phyloP scores from a whole-genome alignment of 2,888 invertebrate species.

The Catocala nupta region DNA sequence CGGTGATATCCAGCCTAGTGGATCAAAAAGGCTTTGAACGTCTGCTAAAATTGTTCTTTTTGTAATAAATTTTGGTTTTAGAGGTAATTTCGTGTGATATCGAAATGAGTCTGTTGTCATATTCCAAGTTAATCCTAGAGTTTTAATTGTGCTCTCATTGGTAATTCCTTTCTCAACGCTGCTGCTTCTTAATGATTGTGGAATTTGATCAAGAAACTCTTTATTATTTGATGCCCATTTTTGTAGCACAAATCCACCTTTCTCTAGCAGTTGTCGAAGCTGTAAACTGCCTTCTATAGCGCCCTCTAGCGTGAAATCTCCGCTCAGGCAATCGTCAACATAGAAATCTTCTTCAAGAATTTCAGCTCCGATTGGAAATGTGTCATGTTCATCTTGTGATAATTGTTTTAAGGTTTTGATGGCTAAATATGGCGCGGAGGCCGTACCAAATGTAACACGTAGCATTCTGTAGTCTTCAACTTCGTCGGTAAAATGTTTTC shows the following conservation, averaged over 20 bases:
- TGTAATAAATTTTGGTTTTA: constrained; percentile 6
- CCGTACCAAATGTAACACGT: neutral
- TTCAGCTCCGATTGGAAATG: too few species aligned
- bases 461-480: too few species aligned
- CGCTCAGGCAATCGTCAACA: constrained; percentile 1
- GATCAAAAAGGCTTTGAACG: constrained; percentile 33
- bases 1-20: constrained; percentile 35
- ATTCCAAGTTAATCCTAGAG: constrained; percentile 45
- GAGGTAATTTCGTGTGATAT: constrained; percentile 30
- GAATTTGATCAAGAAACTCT: constrained; percentile 9
- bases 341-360: neutral
- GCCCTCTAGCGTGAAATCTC: neutral
- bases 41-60: constrained; percentile 31
- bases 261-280: neutral
- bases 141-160: constrained; percentile 34
- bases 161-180: constrained; percentile 24
- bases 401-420: neutral
- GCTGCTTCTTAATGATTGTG: constrained; percentile 7
- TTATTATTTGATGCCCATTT: constrained; percentile 18
- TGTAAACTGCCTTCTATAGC: constrained; percentile 1
- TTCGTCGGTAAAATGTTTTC: too few species aligned
- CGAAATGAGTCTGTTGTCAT: constrained; percentile 36
- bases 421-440: constrained; percentile 8
- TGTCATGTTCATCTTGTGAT: neutral
- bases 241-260: constrained; percentile 4